These are phyloP conservation scores for Rhizomys pruinosus DNA, from an alignment of 2,113 vertebrate species.

Conservation along the genomic window DNA sequence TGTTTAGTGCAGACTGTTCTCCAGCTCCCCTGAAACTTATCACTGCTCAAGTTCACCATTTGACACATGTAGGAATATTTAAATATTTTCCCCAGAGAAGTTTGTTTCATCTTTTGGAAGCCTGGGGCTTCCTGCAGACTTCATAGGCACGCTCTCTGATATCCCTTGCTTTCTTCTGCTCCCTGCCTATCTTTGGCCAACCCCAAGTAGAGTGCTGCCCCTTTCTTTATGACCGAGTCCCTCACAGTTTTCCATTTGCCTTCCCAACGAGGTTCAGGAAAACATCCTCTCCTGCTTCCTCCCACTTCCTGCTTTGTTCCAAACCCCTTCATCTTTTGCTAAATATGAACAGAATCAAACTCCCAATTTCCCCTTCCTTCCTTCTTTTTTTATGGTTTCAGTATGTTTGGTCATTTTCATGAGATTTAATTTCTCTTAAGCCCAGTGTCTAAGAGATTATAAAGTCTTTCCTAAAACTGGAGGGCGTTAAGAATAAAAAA, in stretches of 20 bases:
- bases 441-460: not conserved
- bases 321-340: conserved; percentile 46
- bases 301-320: conserved; percentile 63
- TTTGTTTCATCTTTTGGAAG: conserved; percentile 84
- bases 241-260: conserved; percentile 79
- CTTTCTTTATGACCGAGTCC: conserved; percentile 75
- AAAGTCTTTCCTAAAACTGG: not conserved
- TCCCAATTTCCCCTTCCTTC: not conserved
- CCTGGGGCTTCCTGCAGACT: conserved; percentile 81
- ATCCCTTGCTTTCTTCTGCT: conserved; percentile 69
- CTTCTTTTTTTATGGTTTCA: not conserved
- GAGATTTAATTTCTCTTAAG: conserved; percentile 42
- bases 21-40: conserved; percentile 67
- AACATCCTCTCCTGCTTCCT: conserved; percentile 66
- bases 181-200: conserved; percentile 78
- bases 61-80: conserved; percentile 78
- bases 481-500: not conserved
- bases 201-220: conserved; percentile 49
- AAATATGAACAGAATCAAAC: not conserved
- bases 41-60: conserved; percentile 76
- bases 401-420: not conserved
- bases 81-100: conserved; percentile 63
- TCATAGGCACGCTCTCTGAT: conserved; percentile 74
- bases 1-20: conserved; percentile 65
- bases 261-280: conserved; percentile 77